phyloP scores from a whole-genome alignment of 2,888 invertebrate genomes.

The Amphimallon solstitiale region DNA sequence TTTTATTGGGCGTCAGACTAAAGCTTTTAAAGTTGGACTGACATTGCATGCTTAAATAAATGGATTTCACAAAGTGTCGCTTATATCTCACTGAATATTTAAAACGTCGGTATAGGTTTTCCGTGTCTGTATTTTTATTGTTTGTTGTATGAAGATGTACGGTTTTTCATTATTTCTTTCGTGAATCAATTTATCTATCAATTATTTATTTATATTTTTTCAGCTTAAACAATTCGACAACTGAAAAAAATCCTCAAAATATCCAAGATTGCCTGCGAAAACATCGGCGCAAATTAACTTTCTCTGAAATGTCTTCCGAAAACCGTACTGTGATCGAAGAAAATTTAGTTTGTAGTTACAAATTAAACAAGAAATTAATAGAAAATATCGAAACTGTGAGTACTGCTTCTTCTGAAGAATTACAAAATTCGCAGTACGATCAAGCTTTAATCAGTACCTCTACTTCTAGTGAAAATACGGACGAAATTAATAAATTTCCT shows the following conservation, averaged over 20 bases:
- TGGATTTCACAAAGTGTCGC: too few species aligned
- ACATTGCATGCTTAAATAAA: too few species aligned
- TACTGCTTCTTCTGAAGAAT: too few species aligned
- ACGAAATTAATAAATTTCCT: background rate
- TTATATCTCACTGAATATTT: too few species aligned
- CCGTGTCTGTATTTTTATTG: too few species aligned
- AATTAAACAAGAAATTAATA: conserved; percentile 1
- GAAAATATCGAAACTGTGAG: background rate
- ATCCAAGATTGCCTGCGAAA: background rate
- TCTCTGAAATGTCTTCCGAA: conserved; percentile 40
- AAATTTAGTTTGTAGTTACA: conserved; percentile 45
- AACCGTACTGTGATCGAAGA: conserved; percentile 48
- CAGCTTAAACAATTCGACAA: conserved; percentile 1
- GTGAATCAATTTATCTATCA: background rate
- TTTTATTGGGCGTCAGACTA: too few species aligned
- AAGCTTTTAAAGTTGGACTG: too few species aligned
- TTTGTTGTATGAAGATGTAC: too few species aligned
- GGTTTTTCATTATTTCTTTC: background rate
- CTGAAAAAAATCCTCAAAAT: background rate
- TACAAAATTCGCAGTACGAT: background rate
- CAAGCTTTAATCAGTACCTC: conserved; percentile 1
- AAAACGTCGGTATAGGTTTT: too few species aligned
- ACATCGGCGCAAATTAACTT: conserved; percentile 50
- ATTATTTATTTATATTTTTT: background rate
- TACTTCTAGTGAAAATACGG: background rate